These are phyloP conservation scores for Chauna torquata DNA, from an alignment of 2,113 vertebrate genomes.

Conservation along the genomic window DNA sequence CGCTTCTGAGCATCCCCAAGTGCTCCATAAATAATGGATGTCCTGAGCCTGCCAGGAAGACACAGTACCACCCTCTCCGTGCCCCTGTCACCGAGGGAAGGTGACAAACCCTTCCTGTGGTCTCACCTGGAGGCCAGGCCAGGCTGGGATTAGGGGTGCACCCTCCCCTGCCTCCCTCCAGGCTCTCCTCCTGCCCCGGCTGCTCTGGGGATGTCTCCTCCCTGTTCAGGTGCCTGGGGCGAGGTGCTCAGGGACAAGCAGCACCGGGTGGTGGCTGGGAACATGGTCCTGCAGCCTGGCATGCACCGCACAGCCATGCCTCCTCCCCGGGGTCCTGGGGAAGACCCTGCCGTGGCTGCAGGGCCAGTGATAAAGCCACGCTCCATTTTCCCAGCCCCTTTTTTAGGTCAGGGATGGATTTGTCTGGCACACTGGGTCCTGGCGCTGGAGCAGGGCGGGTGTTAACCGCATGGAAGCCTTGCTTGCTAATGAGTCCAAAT, in stretches of 20 bases:
- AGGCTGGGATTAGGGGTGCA: accelerated
- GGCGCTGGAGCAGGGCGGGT: background rate
- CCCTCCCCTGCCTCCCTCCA: background rate
- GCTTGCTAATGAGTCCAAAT: slow-evolving; percentile 5
- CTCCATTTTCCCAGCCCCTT: background rate
- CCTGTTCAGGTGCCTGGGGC: background rate
- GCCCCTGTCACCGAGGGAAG: background rate
- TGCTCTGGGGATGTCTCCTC: background rate
- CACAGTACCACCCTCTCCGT: accelerated
- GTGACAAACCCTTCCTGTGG: background rate
- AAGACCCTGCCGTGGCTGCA: background rate
- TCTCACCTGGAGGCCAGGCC: background rate
- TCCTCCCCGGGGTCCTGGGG: background rate
- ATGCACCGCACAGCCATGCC: accelerated
- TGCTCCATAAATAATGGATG: slow-evolving; percentile 45
- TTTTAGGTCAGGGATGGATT: background rate
- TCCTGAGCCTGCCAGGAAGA: background rate
- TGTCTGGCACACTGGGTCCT: background rate
- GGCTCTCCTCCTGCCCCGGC: background rate
- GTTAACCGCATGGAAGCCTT: background rate
- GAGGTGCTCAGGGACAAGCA: background rate
- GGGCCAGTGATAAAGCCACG: background rate
- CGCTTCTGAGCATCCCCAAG: slow-evolving; percentile 43
- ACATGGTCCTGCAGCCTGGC: background rate
- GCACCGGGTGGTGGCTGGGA: accelerated